Percentiles rank a stretch among this genome's conserved stretches.
Evolutionary conservation across 2,888 invertebrate genomes (phyloP).

Genomic region (Megamerina dolium): DNA sequence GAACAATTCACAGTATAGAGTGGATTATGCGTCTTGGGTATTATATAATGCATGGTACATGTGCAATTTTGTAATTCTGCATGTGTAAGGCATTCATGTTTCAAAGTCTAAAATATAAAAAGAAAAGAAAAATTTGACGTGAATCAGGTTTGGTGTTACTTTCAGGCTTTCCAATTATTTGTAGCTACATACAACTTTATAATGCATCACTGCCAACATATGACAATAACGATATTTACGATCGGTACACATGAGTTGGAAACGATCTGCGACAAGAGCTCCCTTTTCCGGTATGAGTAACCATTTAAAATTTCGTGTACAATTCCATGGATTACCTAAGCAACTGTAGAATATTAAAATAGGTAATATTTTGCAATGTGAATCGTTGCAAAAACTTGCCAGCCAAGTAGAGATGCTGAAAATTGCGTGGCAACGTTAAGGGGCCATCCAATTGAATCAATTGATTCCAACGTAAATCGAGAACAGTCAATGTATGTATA

Average conservation of each 20-base stretch:
- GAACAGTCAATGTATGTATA: slow-evolving; percentile 33
- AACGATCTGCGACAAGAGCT: slow-evolving; percentile 37
- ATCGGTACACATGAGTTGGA: slow-evolving; percentile 42
- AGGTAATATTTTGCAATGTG: neutral
- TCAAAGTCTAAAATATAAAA: slow-evolving; percentile 27
- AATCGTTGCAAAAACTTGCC: slow-evolving; percentile 26
- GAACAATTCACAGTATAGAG: slow-evolving; percentile 48
- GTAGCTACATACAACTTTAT: slow-evolving; percentile 41
- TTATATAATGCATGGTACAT: slow-evolving; percentile 44
- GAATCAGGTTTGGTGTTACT: no score
- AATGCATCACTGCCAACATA: slow-evolving; percentile 43
- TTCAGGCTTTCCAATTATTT: no score
- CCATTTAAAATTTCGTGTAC: slow-evolving; percentile 47
- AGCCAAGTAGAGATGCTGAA: slow-evolving; percentile 39
- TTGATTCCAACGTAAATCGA: slow-evolving; percentile 47
- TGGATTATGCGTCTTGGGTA: slow-evolving; percentile 39
- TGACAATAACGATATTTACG: slow-evolving; percentile 42
- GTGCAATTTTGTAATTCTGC: slow-evolving; percentile 42
- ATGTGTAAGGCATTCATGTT: slow-evolving; percentile 40
- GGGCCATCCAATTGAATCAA: slow-evolving; percentile 43
- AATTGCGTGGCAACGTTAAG: slow-evolving; percentile 32
- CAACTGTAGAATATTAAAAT: slow-evolving; percentile 21
- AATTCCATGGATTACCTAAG: slow-evolving; percentile 47
- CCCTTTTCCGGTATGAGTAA: slow-evolving; percentile 37
- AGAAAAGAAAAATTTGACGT: neutral